Conservation (phyloP, 2,797 vertebrate genomes). For the Heteromormyrus szaboi region DNA sequence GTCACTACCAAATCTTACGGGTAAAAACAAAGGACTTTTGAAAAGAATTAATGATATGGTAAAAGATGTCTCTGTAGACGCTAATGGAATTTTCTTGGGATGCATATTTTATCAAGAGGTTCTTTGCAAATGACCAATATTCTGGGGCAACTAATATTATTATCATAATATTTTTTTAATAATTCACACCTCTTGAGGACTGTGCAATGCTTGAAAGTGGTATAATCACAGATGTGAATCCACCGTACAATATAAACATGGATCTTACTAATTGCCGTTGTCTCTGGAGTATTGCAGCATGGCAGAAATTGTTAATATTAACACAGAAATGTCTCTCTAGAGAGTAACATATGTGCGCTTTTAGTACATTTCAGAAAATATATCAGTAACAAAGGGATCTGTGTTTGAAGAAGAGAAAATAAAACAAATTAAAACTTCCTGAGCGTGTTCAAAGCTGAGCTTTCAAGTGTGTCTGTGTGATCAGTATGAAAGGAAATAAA, state of each 20-base stretch:
- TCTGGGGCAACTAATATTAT: neutral
- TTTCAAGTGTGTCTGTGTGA: neutral
- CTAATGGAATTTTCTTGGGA: neutral
- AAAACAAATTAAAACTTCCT: neutral
- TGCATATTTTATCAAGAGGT: neutral
- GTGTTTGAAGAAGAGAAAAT: neutral
- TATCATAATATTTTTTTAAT: neutral
- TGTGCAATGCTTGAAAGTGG: neutral
- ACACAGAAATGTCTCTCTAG: neutral
- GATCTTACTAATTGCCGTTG: neutral
- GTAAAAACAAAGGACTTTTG: neutral
- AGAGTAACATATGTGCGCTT: neutral
- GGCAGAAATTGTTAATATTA: neutral
- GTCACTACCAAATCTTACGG: neutral
- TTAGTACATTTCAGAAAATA: neutral
- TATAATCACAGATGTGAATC: neutral
- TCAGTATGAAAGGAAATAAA: neutral
- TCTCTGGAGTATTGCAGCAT: neutral
- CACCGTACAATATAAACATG: neutral
- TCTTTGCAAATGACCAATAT: neutral
- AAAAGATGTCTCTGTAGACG: neutral
- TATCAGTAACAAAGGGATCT: neutral
- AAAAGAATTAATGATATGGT: neutral
- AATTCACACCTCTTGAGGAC: neutral
- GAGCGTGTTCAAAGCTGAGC: neutral